Conservation (phyloP, 53 echinoderm and acorn worm species). For the Hippasteria phrygiana region DNA sequence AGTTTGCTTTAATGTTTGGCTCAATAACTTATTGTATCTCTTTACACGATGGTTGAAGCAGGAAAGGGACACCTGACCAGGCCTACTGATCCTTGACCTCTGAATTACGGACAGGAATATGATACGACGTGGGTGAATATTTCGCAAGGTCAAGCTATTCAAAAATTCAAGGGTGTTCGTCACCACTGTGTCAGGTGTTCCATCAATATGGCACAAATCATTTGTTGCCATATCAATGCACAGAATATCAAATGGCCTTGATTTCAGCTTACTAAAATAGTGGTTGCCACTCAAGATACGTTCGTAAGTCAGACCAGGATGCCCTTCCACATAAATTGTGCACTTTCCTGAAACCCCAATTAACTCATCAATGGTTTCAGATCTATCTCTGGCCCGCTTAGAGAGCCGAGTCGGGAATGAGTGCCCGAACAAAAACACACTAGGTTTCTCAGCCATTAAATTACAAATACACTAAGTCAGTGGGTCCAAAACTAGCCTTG, state of each 20-base stretch:
- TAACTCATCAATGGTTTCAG: background rate
- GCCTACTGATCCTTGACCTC: too few species aligned
- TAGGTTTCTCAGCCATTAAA: background rate
- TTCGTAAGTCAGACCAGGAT: background rate
- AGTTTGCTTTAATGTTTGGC: too few species aligned
- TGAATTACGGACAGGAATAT: too few species aligned
- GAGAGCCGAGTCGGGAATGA: constrained; percentile 1
- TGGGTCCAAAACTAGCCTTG: too few species aligned
- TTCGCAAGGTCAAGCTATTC: background rate
- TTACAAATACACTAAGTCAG: too few species aligned
- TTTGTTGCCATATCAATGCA: background rate
- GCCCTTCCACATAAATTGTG: background rate
- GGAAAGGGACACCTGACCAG: too few species aligned
- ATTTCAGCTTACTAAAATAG: constrained; percentile 7
- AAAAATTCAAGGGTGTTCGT: background rate
- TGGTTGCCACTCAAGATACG: background rate
- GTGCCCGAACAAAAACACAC: constrained; percentile 8
- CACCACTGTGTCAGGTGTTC: background rate
- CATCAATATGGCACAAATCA: background rate
- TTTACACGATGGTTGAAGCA: too few species aligned
- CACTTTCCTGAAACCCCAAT: background rate
- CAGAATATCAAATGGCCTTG: background rate
- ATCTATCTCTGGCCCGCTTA: background rate
- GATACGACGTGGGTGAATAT: too few species aligned
- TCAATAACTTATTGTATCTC: too few species aligned